Conservation (phyloP, 2,888 invertebrate species). For the Drosophila suboccidentalis region DNA sequence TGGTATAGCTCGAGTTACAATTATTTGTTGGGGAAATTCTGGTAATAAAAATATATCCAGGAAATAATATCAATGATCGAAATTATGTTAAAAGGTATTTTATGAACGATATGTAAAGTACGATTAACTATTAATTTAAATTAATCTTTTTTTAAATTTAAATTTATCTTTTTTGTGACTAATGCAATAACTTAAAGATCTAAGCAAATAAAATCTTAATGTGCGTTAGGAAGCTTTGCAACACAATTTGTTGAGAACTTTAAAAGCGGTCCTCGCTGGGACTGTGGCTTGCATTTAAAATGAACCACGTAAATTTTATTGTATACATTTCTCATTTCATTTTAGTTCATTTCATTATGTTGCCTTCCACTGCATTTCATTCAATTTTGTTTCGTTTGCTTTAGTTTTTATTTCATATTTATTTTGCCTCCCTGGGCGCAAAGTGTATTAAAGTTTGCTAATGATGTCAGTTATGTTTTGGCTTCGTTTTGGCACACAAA, state of each 20-base stretch:
- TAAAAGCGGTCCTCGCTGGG: conserved; percentile 1
- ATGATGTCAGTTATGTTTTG: conserved; percentile 80
- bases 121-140: no score
- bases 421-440: conserved; percentile 46
- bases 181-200: no score
- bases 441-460: conserved; percentile 79
- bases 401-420: conserved; percentile 44
- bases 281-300: conserved; percentile 30
- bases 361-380: conserved; percentile 8
- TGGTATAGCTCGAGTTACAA: no score
- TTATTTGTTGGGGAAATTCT: no score
- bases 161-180: no score
- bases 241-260: not conserved
- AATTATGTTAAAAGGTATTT: no score
- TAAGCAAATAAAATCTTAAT: not conserved
- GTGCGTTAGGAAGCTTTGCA: not conserved
- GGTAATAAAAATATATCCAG: no score
- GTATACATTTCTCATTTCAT: conserved; percentile 46
- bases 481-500: conserved; percentile 51
- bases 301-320: conserved; percentile 50
- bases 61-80: no score
- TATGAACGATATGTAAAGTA: no score
- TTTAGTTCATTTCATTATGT: conserved; percentile 40
- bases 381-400: conserved; percentile 32
- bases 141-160: no score